Conservation (phyloP, 2,888 invertebrate species). For the Drosophila falleni region DNA sequence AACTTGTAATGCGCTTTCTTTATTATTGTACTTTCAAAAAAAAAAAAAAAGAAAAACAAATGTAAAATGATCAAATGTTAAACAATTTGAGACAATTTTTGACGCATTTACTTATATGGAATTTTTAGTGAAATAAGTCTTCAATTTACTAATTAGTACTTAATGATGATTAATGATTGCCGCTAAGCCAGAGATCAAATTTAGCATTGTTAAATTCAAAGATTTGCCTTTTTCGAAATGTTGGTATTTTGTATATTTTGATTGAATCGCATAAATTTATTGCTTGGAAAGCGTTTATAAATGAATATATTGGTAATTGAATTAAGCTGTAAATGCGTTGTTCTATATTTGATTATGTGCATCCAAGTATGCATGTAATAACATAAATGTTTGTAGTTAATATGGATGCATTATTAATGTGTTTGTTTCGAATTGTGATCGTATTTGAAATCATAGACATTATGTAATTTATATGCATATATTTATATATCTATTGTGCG, state of each 20-base stretch:
- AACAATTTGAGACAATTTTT: constrained; percentile 83
- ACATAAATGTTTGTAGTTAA: constrained; percentile 65
- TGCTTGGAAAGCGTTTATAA: constrained; percentile 75
- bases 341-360: constrained; percentile 22
- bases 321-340: constrained; percentile 60
- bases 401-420: constrained; percentile 51
- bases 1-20: constrained; percentile 45
- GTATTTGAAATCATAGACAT: constrained; percentile 61
- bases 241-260: constrained; percentile 74
- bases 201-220: constrained; percentile 64
- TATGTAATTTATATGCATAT: constrained; percentile 55
- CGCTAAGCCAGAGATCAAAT: constrained; percentile 65
- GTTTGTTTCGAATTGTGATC: constrained; percentile 70
- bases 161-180: constrained; percentile 37
- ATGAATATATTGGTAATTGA: constrained; percentile 34
- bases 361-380: constrained; percentile 34
- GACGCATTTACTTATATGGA: constrained; percentile 83
- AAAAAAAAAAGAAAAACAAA: constrained; percentile 44
- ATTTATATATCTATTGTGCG: constrained; percentile 72
- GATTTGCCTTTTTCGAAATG: constrained; percentile 75
- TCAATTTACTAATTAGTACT: constrained; percentile 57
- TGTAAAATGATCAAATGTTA: constrained; percentile 61
- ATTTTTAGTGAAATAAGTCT: constrained; percentile 64
- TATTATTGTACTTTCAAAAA: constrained; percentile 23
- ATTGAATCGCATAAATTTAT: constrained; percentile 71